Base-by-base conservation (phyloP, 2,113 vertebrate genomes). In the Gavialis gangeticus region DNA sequence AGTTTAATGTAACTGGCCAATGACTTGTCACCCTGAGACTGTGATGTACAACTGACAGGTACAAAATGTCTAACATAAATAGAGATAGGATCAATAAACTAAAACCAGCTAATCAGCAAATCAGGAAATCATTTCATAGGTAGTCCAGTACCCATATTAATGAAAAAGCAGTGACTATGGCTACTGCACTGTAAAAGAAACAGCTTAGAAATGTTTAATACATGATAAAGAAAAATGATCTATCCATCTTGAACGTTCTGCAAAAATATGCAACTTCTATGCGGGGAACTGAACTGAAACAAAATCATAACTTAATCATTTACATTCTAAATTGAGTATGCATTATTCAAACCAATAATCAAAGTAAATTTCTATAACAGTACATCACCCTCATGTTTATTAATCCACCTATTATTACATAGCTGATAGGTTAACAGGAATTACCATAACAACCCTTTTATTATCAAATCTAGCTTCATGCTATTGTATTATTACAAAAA, bases 361-460 rank as follows among this genome's bases (percentile, higher is more conserved):
- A 25, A 88, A 83, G 89, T 95, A 96, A 95, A 95, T 82, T 58
- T 69, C 80, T 87, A 82, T 92, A 94, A 88, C 18, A 73, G 19
- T 34, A 37, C 21, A 71, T 71, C 67, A 71, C 21, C 21, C 34
- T 73, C 69, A 46, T 73, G 34, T 13, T 37, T 73, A 25, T 73
- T 73, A 73, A 73, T 73, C 37, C 6, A 46, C 34, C 37, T 15
- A 73, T 73, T 73, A 73, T 37, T 22, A 73, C 9, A 34, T 12
- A 73, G 30, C 67, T 21, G 13, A 34, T 12, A 34, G 67, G 30
- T 71, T 37, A 37, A 37, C n/a, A 37, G 67, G 37, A 34, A 73
- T 71, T 71, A 73, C 34, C 21, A 71, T 12, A 71, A 37, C 34
- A 24, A 71, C 34, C 34, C 21, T 4, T 37, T 21, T 30, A 71